Percentiles rank a stretch among this genome's conserved stretches.
Conservation (phyloP, 2,113 vertebrate species). For the Hypomesus transpacificus region DNA sequence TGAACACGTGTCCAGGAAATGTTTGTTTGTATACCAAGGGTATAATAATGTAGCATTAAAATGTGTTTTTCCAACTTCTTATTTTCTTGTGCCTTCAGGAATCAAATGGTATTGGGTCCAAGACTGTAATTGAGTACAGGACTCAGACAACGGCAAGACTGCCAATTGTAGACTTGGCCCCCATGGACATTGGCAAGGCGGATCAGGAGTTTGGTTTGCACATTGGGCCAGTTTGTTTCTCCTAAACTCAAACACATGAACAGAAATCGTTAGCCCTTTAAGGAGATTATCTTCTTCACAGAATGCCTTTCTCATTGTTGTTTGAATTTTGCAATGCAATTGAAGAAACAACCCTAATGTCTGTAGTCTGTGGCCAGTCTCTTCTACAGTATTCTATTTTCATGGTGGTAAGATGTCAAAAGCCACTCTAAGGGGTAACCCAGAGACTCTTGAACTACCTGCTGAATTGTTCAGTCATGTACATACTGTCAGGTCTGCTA, state of each 20-base stretch:
- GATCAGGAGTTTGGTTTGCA: constrained; percentile 86
- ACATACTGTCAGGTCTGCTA: constrained; percentile 52
- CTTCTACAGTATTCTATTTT: no score
- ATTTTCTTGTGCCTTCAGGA: constrained; percentile 58
- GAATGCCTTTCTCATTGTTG: not conserved
- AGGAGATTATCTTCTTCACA: not conserved
- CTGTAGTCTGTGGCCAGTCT: no score
- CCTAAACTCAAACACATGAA: constrained; percentile 58
- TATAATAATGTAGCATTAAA: not conserved
- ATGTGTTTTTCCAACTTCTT: no score
- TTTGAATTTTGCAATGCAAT: not conserved
- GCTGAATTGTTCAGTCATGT: constrained; percentile 76
- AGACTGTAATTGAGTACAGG: constrained; percentile 83
- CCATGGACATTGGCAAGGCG: constrained; percentile 77
- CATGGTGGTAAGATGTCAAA: not conserved
- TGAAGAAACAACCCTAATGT: not conserved
- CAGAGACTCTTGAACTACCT: constrained; percentile 82
- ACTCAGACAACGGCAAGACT: constrained; percentile 84
- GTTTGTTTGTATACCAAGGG: no score
- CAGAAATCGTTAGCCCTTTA: not conserved
- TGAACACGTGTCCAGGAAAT: no score
- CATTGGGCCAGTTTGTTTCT: constrained; percentile 85
- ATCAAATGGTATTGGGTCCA: constrained; percentile 72
- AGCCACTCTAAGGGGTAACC: constrained; percentile 22
- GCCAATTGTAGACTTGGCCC: constrained; percentile 81